phyloP scores from a whole-genome alignment of 2,888 invertebrate genomes.

The Gymnoscelis rufifasciata region DNA sequence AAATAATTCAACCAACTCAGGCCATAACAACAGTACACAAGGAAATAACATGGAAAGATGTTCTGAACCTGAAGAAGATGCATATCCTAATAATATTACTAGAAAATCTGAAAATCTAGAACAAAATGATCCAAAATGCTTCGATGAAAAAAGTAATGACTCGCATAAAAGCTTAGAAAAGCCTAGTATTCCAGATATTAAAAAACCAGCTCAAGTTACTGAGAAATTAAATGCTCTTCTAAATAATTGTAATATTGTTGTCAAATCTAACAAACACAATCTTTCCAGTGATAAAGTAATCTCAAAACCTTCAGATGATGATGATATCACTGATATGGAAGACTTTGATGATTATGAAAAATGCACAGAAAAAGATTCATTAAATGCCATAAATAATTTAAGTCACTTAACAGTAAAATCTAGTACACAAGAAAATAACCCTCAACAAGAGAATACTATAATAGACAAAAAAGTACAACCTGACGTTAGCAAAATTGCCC shows the following conservation, averaged over 20 bases:
- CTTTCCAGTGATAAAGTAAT: slow-evolving; percentile 2
- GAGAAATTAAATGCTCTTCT: slow-evolving; percentile 17
- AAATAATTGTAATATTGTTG: slow-evolving; percentile 21
- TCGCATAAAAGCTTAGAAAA: slow-evolving; percentile 6
- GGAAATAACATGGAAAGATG: slow-evolving; percentile 1
- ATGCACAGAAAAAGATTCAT: slow-evolving; percentile 17
- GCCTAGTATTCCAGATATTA: background rate
- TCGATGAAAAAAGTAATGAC: slow-evolving; percentile 16
- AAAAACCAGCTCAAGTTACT: background rate
- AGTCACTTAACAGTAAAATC: slow-evolving; percentile 46
- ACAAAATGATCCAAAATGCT: background rate
- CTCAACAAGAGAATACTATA: slow-evolving; percentile 16
- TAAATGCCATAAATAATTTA: slow-evolving; percentile 27
- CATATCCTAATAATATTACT: slow-evolving; percentile 5
- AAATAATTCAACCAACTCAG: background rate
- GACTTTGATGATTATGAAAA: slow-evolving; percentile 7
- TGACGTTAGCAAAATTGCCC: slow-evolving; percentile 14
- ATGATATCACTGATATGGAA: slow-evolving; percentile 9
- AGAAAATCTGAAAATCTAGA: slow-evolving; percentile 3
- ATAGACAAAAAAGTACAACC: slow-evolving; percentile 7
- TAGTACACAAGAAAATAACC: slow-evolving; percentile 31
- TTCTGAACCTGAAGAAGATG: background rate
- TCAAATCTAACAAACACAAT: slow-evolving; percentile 16
- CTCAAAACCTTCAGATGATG: slow-evolving; percentile 9
- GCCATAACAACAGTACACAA: slow-evolving; percentile 7